phyloP scores from a whole-genome alignment of 1,140 invertebrate genomes.

The Seison nebaliae region DNA sequence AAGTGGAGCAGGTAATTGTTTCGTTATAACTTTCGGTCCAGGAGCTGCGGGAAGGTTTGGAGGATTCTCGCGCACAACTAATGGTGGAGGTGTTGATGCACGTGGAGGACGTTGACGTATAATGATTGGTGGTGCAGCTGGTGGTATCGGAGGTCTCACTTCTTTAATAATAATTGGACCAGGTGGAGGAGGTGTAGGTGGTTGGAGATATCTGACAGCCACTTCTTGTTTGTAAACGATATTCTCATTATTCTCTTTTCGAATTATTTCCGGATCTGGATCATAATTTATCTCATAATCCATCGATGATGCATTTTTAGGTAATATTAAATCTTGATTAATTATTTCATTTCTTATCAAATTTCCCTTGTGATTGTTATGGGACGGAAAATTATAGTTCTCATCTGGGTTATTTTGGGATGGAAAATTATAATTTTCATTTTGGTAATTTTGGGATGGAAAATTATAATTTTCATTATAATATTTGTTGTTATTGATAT shows the following conservation, averaged over 20 bases:
- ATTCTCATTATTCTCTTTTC: slow-evolving; percentile 6
- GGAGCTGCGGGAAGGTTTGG: neutral
- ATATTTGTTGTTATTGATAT: too few species aligned
- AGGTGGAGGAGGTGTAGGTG: slow-evolving; percentile 13
- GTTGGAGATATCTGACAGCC: slow-evolving; percentile 9
- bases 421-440: too few species aligned
- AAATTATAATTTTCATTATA: too few species aligned
- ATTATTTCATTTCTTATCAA: too few species aligned
- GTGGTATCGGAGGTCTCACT: neutral
- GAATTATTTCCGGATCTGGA: slow-evolving; percentile 1
- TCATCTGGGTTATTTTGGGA: too few species aligned
- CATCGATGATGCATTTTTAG: too few species aligned
- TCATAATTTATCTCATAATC: slow-evolving; percentile 9
- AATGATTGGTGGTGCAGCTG: slow-evolving; percentile 7
- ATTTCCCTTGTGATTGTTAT: too few species aligned
- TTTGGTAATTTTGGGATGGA: too few species aligned
- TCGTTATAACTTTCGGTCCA: slow-evolving; percentile 6
- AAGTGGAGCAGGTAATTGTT: neutral
- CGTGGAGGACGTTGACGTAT: slow-evolving; percentile 1
- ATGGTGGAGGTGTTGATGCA: slow-evolving; percentile 3
- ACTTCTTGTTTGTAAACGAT: slow-evolving; percentile 12
- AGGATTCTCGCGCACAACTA: slow-evolving; percentile 6
- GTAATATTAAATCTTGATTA: too few species aligned
- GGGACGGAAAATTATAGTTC: too few species aligned
- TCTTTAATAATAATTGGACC: slow-evolving; percentile 10